Conservation (phyloP, 2,888 invertebrate species). For the Pecten maximus region DNA sequence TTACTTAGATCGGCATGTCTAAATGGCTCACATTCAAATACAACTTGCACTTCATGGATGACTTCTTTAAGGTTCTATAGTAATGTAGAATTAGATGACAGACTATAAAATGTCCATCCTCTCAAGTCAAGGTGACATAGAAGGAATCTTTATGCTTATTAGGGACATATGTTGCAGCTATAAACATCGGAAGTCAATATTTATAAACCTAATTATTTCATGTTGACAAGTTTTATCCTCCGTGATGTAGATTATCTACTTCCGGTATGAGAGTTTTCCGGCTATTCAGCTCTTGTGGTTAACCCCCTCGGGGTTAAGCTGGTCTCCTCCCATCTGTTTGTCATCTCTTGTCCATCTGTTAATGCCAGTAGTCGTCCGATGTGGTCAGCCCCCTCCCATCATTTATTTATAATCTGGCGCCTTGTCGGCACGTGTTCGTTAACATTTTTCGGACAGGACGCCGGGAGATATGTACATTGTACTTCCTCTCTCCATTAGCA, state of each 20-base stretch:
- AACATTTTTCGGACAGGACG: neutral
- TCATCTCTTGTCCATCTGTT: neutral
- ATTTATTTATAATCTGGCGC: constrained; percentile 10
- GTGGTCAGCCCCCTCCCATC: neutral
- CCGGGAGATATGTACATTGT: neutral
- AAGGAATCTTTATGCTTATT: neutral
- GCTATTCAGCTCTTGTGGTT: constrained; percentile 6
- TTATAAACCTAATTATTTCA: neutral
- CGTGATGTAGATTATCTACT: neutral
- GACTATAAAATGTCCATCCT: neutral
- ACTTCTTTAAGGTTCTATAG: too few species aligned
- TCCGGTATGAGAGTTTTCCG: neutral
- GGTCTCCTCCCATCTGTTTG: neutral
- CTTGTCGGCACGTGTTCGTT: neutral
- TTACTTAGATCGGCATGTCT: too few species aligned
- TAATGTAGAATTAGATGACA: too few species aligned
- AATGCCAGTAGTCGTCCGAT: neutral
- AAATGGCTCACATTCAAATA: too few species aligned
- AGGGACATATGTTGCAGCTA: neutral
- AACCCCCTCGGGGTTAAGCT: neutral
- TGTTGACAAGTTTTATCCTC: neutral
- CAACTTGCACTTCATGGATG: too few species aligned
- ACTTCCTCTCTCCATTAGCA: neutral
- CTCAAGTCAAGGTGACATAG: neutral
- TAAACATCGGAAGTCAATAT: neutral